Evolutionary conservation across 2,888 invertebrate species (phyloP).

Genomic region (Cheilosia grossa): DNA sequence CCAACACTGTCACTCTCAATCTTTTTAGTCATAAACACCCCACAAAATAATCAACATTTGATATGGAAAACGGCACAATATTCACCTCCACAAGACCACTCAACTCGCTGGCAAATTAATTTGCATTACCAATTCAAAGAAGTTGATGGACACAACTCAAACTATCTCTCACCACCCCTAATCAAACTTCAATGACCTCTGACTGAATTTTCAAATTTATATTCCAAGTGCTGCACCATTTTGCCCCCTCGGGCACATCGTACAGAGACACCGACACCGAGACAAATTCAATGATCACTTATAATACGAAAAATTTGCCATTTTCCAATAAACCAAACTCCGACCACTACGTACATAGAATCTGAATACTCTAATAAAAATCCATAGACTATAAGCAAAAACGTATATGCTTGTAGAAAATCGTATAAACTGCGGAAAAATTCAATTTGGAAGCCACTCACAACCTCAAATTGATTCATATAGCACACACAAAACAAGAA

Average conservation of each 20-base stretch:
- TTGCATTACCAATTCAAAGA: constrained; percentile 8
- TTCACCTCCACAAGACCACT: not conserved
- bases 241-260: constrained; percentile 18
- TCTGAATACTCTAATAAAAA: constrained; percentile 68
- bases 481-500: constrained; percentile 64
- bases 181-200: constrained; percentile 58
- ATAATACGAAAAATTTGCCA: constrained; percentile 48
- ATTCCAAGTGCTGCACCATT: constrained; percentile 67
- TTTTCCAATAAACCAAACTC: constrained; percentile 19
- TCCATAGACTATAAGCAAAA: constrained; percentile 58
- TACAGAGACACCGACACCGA: not conserved
- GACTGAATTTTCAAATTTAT: constrained; percentile 49
- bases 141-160: constrained; percentile 9
- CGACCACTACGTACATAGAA: constrained; percentile 27
- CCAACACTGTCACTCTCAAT: too few relatives aligned
- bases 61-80: not conserved
- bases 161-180: constrained; percentile 35
- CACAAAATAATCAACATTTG: not conserved
- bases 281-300: constrained; percentile 56
- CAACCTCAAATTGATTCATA: constrained; percentile 74
- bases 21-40: too few relatives aligned
- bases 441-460: constrained; percentile 73
- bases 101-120: not conserved
- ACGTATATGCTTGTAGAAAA: constrained; percentile 5
- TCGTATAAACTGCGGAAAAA: constrained; percentile 74